Evolutionary conservation across 2,113 vertebrate genomes (phyloP).

Genomic region (Mugil cephalus): DNA sequence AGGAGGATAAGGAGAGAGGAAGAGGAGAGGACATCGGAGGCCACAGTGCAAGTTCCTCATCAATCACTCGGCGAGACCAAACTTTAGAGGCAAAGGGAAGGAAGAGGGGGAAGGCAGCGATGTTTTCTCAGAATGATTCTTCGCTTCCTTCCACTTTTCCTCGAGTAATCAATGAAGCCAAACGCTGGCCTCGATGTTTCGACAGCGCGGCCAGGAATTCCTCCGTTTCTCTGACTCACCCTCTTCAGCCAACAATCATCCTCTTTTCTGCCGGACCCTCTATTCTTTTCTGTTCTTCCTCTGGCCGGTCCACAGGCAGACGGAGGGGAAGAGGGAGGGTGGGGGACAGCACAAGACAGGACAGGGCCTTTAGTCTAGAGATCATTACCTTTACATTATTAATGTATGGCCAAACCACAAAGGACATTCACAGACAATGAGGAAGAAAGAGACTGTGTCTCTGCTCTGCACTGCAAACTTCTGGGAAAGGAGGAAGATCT

Average conservation of each 20-base stretch:
- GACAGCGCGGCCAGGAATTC: conserved; percentile 62
- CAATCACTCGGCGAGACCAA: conserved; percentile 66
- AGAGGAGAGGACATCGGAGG: conserved; percentile 70
- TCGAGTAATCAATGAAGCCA: conserved; percentile 64
- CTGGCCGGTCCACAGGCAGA: conserved; percentile 46
- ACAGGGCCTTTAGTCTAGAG: conserved; percentile 84
- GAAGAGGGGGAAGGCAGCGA: conserved; percentile 40
- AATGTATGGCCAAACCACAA: conserved; percentile 84
- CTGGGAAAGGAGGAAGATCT: conserved; percentile 31
- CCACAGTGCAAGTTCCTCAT: conserved; percentile 75
- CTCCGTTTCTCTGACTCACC: conserved; percentile 57
- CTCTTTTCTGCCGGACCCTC: conserved; percentile 19
- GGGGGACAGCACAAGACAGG: conserved; percentile 66
- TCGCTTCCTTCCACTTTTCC: conserved; percentile 63
- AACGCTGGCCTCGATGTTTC: conserved; percentile 43
- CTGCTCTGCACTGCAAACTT: conserved; percentile 48
- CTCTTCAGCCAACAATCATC: conserved; percentile 30
- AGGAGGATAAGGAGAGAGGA: conserved; percentile 64
- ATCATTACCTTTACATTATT: conserved; percentile 87
- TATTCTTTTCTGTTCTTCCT: conserved; percentile 23
- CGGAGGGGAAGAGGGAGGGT: neutral
- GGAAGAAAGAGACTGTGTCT: conserved; percentile 59
- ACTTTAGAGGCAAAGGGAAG: conserved; percentile 68
- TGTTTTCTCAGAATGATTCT: conserved; percentile 72
- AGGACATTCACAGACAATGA: conserved; percentile 80